These are phyloP conservation scores for Syncerus caffer DNA, from an alignment of 2,797 vertebrate genomes.

Conservation along the genomic window DNA sequence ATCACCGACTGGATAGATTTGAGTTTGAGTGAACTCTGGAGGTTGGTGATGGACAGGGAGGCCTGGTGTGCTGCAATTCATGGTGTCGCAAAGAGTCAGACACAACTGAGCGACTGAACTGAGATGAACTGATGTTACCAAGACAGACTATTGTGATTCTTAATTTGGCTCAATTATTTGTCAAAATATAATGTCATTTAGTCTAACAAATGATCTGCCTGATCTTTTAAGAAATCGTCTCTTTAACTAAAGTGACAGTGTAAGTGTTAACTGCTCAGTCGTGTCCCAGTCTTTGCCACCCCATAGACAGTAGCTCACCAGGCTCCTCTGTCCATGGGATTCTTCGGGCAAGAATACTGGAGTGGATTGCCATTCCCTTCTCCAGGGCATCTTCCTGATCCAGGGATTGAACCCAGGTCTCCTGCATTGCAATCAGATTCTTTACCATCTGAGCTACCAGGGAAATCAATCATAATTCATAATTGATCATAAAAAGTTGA, in stretches of 20 bases:
- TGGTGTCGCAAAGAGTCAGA: too few species aligned
- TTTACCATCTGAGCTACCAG: not conserved
- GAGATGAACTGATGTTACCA: not conserved
- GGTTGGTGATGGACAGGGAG: too few species aligned
- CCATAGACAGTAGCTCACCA: not conserved
- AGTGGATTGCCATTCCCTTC: not conserved
- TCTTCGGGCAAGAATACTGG: not conserved
- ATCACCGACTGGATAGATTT: fast-evolving
- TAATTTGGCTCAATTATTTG: conserved; percentile 20
- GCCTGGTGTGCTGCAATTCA: too few species aligned
- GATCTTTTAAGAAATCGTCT: not conserved
- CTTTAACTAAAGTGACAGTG: not conserved
- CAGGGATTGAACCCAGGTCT: not conserved
- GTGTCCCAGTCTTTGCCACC: not conserved
- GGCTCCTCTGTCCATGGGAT: not conserved
- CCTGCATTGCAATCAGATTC: not conserved
- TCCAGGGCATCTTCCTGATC: not conserved
- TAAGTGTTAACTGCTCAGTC: not conserved
- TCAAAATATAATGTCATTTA: conserved; percentile 1
- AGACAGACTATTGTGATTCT: not conserved
- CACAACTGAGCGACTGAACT: too few species aligned
- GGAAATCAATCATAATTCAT: not conserved
- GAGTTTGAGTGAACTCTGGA: too few species aligned
- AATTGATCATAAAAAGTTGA: not conserved
- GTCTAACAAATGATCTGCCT: not conserved